Evolutionary conservation across 1,140 invertebrate species (phyloP).

Genomic region (Ips typographus): DNA sequence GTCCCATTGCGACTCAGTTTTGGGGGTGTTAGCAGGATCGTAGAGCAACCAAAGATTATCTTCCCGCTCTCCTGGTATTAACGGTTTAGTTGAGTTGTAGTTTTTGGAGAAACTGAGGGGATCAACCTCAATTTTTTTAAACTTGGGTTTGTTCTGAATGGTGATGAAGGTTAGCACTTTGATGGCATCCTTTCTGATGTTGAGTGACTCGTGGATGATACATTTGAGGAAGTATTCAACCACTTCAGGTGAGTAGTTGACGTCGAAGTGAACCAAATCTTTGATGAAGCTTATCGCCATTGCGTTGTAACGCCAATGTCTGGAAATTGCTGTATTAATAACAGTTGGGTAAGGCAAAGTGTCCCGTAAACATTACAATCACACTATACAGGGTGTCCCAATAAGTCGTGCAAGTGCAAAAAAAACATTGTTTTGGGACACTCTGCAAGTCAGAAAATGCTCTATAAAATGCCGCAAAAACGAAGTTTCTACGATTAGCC

Average conservation of each 20-base stretch:
- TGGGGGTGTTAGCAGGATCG: slow-evolving; percentile 60
- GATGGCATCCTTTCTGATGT: slow-evolving; percentile 71
- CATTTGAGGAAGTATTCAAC: slow-evolving; percentile 68
- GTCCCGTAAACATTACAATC: too few relatives aligned
- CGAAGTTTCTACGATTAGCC: too few relatives aligned
- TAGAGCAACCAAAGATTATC: slow-evolving; percentile 80
- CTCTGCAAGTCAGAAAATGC: too few relatives aligned
- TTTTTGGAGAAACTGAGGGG: slow-evolving; percentile 36
- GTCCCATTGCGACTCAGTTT: slow-evolving; percentile 74
- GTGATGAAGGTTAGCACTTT: slow-evolving; percentile 66
- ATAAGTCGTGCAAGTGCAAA: too few relatives aligned
- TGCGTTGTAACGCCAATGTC: slow-evolving; percentile 78
- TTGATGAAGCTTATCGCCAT: slow-evolving; percentile 74
- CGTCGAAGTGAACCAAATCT: slow-evolving; percentile 70
- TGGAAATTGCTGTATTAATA: slow-evolving; percentile 45
- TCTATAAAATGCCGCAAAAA: too few relatives aligned
- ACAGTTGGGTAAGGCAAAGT: too few relatives aligned
- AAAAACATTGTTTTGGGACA: too few relatives aligned
- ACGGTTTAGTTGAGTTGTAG: slow-evolving; percentile 36
- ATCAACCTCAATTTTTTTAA: slow-evolving; percentile 59
- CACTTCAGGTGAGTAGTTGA: slow-evolving; percentile 62
- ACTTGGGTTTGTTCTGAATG: slow-evolving; percentile 74
- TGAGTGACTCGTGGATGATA: slow-evolving; percentile 75
- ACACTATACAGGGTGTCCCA: too few relatives aligned
- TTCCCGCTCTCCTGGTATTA: slow-evolving; percentile 57